phyloP scores from a whole-genome alignment of 2,113 vertebrate species.

The Sorex araneus region DNA sequence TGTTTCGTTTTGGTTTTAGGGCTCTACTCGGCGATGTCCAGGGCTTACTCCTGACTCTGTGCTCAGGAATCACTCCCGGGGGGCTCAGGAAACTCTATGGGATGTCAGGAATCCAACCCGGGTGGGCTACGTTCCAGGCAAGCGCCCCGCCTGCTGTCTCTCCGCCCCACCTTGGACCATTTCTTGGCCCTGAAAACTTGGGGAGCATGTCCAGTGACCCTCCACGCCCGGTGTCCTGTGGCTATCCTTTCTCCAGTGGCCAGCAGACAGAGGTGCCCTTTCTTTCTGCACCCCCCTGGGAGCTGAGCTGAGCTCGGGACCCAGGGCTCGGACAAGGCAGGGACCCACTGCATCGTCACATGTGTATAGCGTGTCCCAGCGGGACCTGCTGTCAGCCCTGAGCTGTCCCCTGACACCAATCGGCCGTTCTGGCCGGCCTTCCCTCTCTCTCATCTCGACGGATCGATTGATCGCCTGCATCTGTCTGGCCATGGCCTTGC shows the following conservation, averaged over 20 bases:
- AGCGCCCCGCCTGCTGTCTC: no score
- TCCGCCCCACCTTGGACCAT: no score
- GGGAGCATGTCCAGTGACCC: background rate
- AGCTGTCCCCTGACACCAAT: background rate
- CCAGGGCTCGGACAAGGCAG: background rate
- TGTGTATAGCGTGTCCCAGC: background rate
- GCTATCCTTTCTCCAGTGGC: background rate
- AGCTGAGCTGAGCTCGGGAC: no score
- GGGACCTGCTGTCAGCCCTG: background rate
- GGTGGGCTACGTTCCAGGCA: no score
- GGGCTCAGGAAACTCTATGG: no score
- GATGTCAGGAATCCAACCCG: no score
- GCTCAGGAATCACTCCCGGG: no score
- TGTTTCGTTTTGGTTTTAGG: no score
- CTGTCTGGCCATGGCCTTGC: slow-evolving; percentile 27
- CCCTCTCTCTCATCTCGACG: background rate
- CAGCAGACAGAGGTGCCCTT: slow-evolving; percentile 12
- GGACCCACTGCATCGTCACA: background rate
- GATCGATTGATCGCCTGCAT: background rate
- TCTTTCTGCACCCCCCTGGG: background rate
- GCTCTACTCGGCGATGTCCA: no score
- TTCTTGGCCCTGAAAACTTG: background rate
- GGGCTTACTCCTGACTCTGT: no score
- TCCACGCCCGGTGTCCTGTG: background rate
- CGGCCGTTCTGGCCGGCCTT: background rate